Evolutionary conservation across 2,113 vertebrate species (phyloP).

Genomic region (Siniperca chuatsi): DNA sequence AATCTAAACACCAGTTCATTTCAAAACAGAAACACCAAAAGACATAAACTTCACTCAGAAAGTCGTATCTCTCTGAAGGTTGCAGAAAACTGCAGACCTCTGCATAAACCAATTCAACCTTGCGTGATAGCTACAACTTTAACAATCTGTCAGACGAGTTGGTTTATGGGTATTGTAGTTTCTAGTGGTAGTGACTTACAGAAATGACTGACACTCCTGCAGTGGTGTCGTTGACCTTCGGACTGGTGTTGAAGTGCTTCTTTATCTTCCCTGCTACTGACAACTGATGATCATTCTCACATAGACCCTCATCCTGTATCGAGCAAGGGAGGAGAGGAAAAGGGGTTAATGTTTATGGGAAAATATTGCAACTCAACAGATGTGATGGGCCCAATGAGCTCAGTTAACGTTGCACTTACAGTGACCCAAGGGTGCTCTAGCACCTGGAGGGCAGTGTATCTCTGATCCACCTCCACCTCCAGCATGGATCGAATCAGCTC

Average conservation of each 20-base stretch:
- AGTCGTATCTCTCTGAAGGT: not conserved
- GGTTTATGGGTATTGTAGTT: not conserved
- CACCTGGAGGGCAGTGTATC: constrained; percentile 94
- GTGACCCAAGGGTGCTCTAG: constrained; percentile 98
- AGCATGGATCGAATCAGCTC: constrained; percentile 97
- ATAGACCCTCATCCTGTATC: constrained; percentile 92
- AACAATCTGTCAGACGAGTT: not conserved
- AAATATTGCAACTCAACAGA: not conserved
- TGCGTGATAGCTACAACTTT: not conserved
- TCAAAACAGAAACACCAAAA: not conserved
- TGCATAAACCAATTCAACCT: not conserved
- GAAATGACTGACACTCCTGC: constrained; percentile 97
- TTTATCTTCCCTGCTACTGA: constrained; percentile 98
- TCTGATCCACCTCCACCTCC: constrained; percentile 94
- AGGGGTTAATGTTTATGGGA: not conserved
- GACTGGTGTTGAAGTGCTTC: constrained; percentile 97
- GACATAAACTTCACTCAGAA: constrained; percentile 6
- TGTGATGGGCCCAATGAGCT: not conserved
- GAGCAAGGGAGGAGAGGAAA: not conserved
- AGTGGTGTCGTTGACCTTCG: constrained; percentile 91
- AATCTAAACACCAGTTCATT: constrained; percentile 48
- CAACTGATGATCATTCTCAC: constrained; percentile 95
- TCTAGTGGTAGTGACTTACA: constrained; percentile 86
- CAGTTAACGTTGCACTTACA: constrained; percentile 84
- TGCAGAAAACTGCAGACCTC: not conserved